These are phyloP conservation scores for Euleptes europaea DNA, from an alignment of 2,113 vertebrate species.

Conservation along the genomic window DNA sequence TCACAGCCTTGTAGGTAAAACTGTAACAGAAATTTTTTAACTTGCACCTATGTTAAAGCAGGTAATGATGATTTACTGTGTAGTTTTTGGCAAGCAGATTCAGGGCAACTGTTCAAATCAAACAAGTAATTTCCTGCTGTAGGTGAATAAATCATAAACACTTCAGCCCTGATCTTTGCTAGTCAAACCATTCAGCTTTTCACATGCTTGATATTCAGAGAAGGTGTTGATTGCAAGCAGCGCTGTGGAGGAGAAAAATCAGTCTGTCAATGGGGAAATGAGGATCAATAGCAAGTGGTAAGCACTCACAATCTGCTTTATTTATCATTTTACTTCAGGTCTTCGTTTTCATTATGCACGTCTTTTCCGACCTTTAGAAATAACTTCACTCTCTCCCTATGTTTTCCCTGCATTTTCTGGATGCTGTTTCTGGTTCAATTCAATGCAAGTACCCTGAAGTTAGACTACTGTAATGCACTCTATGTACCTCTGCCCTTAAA, in stretches of 20 bases:
- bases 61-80: slow-evolving; percentile 59
- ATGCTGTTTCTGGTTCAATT: too few species aligned
- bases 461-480: too few species aligned
- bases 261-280: slow-evolving; percentile 26
- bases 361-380: too few species aligned
- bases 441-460: too few species aligned
- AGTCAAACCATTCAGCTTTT: slow-evolving; percentile 45
- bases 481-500: too few species aligned
- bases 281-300: slow-evolving; percentile 1
- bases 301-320: background rate
- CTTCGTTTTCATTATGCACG: too few species aligned
- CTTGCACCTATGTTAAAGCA: slow-evolving; percentile 59
- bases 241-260: slow-evolving; percentile 51
- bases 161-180: slow-evolving; percentile 61
- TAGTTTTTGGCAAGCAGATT: slow-evolving; percentile 56
- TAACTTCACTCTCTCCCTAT: too few species aligned
- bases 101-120: slow-evolving; percentile 61
- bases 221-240: slow-evolving; percentile 57
- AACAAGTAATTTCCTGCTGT: slow-evolving; percentile 67
- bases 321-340: background rate
- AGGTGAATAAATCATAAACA: slow-evolving; percentile 68
- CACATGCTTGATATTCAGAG: slow-evolving; percentile 61
- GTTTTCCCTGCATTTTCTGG: too few species aligned
- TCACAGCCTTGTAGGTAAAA: slow-evolving; percentile 57
- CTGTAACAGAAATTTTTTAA: slow-evolving; percentile 62